Percentiles rank a stretch among this genome's conserved stretches.
Evolutionary conservation across 2,888 invertebrate genomes (phyloP).

Genomic region (Aquatica leii): DNA sequence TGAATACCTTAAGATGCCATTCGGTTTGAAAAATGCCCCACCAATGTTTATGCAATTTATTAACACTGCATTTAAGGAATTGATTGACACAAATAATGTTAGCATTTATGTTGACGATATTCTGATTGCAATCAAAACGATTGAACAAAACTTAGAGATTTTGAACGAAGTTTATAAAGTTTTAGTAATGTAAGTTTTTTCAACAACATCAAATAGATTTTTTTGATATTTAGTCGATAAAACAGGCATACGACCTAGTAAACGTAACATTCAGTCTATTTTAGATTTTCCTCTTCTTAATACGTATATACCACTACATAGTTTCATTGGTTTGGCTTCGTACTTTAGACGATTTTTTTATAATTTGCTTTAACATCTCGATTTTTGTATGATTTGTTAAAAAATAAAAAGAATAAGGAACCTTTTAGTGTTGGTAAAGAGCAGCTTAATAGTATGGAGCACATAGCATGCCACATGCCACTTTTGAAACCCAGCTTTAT

Average conservation of each 20-base stretch:
- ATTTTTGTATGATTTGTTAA: background rate
- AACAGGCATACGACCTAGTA: background rate
- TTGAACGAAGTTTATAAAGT: background rate
- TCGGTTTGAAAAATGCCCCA: background rate
- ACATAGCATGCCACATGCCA: background rate
- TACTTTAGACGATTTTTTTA: background rate
- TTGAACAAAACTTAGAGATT: background rate
- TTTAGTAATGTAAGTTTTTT: background rate
- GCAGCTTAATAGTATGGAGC: background rate
- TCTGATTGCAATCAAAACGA: conserved; percentile 2
- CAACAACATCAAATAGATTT: background rate
- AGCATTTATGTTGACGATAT: conserved; percentile 1
- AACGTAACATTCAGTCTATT: background rate
- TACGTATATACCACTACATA: background rate
- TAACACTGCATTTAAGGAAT: background rate
- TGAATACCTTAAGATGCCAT: conserved; percentile 5
- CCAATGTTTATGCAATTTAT: background rate
- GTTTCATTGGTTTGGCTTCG: background rate
- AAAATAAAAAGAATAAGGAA: background rate
- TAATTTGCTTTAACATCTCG: background rate
- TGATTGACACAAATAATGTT: background rate
- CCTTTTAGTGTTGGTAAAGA: background rate
- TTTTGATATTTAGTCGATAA: background rate
- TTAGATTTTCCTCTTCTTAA: background rate
- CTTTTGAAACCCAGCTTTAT: background rate